phyloP scores from a whole-genome alignment of 2,113 vertebrate genomes.

The Picathartes gymnocephalus region DNA sequence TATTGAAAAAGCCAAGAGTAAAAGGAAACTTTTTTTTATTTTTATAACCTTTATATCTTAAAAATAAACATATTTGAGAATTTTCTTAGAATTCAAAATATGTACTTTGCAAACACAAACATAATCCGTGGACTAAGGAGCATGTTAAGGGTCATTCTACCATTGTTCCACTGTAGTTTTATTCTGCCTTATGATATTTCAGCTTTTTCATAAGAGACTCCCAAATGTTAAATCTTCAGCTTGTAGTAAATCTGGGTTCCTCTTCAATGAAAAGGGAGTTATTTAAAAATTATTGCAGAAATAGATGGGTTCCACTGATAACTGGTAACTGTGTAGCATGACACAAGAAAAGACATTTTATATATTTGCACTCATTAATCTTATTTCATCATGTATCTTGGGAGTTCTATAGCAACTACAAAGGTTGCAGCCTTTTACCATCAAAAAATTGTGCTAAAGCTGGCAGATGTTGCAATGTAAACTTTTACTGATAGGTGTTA shows the following conservation, averaged over 20 bases:
- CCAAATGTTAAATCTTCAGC: not conserved
- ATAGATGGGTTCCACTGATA: not conserved
- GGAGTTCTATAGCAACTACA: not conserved
- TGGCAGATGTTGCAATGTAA: not conserved
- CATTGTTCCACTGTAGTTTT: not conserved
- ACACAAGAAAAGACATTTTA: not conserved
- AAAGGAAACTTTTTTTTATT: not conserved
- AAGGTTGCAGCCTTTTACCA: not conserved
- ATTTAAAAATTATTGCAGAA: not conserved
- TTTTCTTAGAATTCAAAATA: not conserved
- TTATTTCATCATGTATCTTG: not conserved
- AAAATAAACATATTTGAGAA: not conserved
- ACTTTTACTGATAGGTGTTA: not conserved
- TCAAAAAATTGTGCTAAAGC: not conserved
- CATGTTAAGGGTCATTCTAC: not conserved
- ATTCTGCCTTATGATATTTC: not conserved
- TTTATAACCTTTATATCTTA: not conserved
- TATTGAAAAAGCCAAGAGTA: not conserved
- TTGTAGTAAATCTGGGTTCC: not conserved
- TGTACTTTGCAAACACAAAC: not conserved
- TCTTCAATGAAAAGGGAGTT: not conserved
- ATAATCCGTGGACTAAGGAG: not conserved
- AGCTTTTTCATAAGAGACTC: not conserved
- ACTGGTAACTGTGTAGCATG: not conserved
- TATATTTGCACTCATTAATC: not conserved